Base-by-base conservation (phyloP, 2,888 invertebrate species). In the Ormia ochracea region DNA sequence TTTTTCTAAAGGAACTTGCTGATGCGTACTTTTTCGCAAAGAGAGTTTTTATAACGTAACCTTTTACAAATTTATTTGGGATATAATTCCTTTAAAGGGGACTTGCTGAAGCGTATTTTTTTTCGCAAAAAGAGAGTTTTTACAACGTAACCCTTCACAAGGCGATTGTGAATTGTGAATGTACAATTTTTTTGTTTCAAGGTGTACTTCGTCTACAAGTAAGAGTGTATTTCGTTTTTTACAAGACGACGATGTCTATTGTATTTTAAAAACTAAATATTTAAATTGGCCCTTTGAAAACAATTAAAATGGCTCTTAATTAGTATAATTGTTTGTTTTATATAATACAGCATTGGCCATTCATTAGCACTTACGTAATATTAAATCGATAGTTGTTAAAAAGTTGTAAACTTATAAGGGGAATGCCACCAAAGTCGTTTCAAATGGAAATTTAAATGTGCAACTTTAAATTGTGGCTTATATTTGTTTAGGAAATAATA, bases 401-500 rank as follows among this genome's bases (percentile, higher is more conserved):
- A 52, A n/a, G 12, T 17, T 26, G 2, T n/a, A 2, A 4, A 4
- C 45, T n/a, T 28, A 26, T 43, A 56, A 45, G 43, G 33, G 4
- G 33, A 43, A 68, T 68, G 33, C 68, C 68, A 68, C 68, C 43
- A 43, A 52, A 43, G 43, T 19, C 4, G 65, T 43, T 33, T 12
- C 14, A 12, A 4, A 2, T 19, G 36, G 17, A 10, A 6, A 4
- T 23, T 17, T 10, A 6, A 14, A 28, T 6, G 17, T 12, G 23
- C 6, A 7, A 12, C 43, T 48, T 58, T 69, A 48, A 58, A 19
- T 69, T 48, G 69, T 36, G 4, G 14, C 19, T 23, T 45, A 5
- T 5, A 36, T n/a, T 33, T 36, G 26, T 43, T 72, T 45, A 33
- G 31, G 54, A 72, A 41, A 54, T 61, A 72, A 72, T 63, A 54